A percentile compares a stretch with the other conserved stretches of the same genome.
phyloP scores from a whole-genome alignment of 2,888 invertebrate genomes.

The Trisateles emortualis region DNA sequence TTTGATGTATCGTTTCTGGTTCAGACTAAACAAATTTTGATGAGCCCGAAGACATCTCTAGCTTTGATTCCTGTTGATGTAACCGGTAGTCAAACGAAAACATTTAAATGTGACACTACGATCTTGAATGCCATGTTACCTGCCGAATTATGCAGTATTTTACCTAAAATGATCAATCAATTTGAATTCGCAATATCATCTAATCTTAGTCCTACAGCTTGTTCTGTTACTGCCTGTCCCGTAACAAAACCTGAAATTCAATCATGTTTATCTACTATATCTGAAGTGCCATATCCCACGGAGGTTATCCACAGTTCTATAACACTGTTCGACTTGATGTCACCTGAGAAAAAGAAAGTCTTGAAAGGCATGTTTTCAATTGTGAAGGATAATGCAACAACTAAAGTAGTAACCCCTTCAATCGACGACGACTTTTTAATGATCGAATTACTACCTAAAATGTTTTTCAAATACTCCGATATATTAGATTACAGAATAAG shows the following conservation, averaged over 20 bases:
- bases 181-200: conserved; percentile 40
- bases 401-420: background rate
- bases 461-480: conserved; percentile 10
- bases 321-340: conserved; percentile 4
- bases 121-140: conserved; percentile 73
- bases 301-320: conserved; percentile 2
- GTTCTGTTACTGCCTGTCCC: conserved; percentile 21
- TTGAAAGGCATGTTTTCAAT: conserved; percentile 44
- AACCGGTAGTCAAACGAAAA: conserved; percentile 57
- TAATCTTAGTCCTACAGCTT: conserved; percentile 13
- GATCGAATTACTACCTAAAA: conserved; percentile 27
- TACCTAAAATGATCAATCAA: conserved; percentile 70
- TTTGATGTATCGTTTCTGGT: conserved; percentile 69
- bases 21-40: conserved; percentile 30
- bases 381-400: conserved; percentile 7
- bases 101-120: conserved; percentile 70
- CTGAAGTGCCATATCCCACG: conserved; percentile 46
- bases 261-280: conserved; percentile 53
- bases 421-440: conserved; percentile 19
- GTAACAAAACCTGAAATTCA: conserved; percentile 35
- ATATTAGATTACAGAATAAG: conserved; percentile 3
- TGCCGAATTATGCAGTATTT: conserved; percentile 73
- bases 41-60: conserved; percentile 44
- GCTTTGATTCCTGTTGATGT: conserved; percentile 56
- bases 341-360: conserved; percentile 33